phyloP scores from a whole-genome alignment of 2,888 invertebrate genomes.

The Eucera pruinosa region DNA sequence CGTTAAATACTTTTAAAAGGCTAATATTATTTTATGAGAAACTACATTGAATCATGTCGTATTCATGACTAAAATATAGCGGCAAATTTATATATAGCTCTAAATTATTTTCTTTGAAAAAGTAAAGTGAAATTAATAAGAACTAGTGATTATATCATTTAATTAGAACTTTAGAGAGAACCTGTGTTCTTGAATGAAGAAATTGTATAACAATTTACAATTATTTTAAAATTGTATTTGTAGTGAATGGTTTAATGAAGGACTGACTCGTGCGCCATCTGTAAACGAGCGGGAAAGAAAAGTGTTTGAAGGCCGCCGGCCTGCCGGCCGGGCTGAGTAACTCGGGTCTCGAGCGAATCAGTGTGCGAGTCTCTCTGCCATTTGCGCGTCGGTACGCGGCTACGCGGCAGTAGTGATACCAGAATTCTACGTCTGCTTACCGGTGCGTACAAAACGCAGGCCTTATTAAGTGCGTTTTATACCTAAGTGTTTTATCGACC shows the following conservation, averaged over 20 bases:
- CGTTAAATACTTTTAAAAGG: not conserved
- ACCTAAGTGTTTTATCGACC: constrained; percentile 50
- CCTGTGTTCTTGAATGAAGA: not conserved
- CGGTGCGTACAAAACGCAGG: constrained; percentile 71
- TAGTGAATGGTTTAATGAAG: not conserved
- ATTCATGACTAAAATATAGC: constrained; percentile 18
- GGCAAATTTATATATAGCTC: constrained; percentile 33
- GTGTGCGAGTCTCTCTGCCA: constrained; percentile 75
- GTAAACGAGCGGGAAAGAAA: constrained; percentile 82
- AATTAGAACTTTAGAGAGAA: too few relatives aligned
- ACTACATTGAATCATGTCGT: constrained; percentile 39
- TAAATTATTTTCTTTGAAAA: not conserved
- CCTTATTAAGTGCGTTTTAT: constrained; percentile 55
- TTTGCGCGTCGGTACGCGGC: constrained; percentile 70
- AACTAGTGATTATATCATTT: not conserved
- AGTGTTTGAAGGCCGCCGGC: constrained; percentile 82
- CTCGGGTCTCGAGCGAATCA: constrained; percentile 74
- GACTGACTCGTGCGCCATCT: constrained; percentile 75
- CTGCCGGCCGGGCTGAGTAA: constrained; percentile 69
- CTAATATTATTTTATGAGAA: not conserved
- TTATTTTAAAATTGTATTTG: constrained; percentile 32
- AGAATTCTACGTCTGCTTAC: constrained; percentile 72
- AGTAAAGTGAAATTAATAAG: not conserved
- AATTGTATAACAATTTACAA: not conserved
- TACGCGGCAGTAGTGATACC: constrained; percentile 71